Evolutionary conservation across 2,888 invertebrate genomes (phyloP).

Genomic region (Tethea ocularis): DNA sequence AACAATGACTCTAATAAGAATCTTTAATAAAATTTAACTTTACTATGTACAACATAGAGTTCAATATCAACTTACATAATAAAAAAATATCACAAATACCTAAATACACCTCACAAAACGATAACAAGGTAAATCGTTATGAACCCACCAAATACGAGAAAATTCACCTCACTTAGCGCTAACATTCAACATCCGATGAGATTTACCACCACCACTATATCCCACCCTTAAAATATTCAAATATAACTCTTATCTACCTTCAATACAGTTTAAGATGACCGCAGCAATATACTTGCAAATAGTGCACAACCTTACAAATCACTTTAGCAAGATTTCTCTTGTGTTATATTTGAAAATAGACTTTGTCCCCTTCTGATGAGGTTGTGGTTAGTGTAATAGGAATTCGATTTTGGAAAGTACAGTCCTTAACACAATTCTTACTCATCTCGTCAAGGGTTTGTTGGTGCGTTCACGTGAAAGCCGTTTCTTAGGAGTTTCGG

Average conservation of each 20-base stretch:
- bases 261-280: conserved; percentile 13
- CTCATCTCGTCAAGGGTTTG: conserved; percentile 56
- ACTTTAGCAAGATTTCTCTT: neutral
- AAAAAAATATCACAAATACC: neutral
- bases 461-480: conserved; percentile 62
- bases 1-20: no score
- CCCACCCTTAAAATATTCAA: conserved; percentile 8
- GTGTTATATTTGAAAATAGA: neutral
- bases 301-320: conserved; percentile 5
- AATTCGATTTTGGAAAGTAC: conserved; percentile 25
- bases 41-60: neutral
- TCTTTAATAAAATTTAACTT: neutral
- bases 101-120: conserved; percentile 25
- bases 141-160: conserved; percentile 43
- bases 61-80: neutral
- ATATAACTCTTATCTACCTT: conserved; percentile 17
- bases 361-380: conserved; percentile 1
- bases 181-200: conserved; percentile 49
- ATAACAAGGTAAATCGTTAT: conserved; percentile 55
- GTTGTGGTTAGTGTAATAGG: conserved; percentile 4
- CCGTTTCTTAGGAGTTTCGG: conserved; percentile 39
- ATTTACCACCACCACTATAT: conserved; percentile 27
- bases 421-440: conserved; percentile 69
- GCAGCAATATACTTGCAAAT: conserved; percentile 18
- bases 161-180: conserved; percentile 31